These are phyloP conservation scores for Patella ulyssiponensis DNA, from an alignment of 2,888 invertebrate species.

Conservation along the genomic window DNA sequence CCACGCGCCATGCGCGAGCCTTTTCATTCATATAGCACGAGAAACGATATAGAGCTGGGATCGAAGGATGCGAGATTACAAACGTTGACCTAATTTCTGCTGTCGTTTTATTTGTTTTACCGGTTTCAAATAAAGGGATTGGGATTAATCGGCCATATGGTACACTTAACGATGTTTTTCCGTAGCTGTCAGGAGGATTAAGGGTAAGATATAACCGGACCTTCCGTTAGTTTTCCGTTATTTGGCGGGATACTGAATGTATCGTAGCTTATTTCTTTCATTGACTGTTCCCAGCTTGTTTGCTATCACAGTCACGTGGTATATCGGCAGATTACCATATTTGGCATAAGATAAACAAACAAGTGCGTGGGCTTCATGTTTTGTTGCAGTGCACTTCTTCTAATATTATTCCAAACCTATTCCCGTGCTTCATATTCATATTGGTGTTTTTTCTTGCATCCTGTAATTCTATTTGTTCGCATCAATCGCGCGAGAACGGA, in stretches of 20 bases:
- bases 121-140: too few relatives aligned
- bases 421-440: too few relatives aligned
- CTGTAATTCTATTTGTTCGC: too few relatives aligned
- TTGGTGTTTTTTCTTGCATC: too few relatives aligned
- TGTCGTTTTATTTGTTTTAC: neutral
- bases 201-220: too few relatives aligned
- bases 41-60: neutral
- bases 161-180: too few relatives aligned
- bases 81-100: neutral
- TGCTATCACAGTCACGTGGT: slow-evolving; percentile 22
- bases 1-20: slow-evolving; percentile 13
- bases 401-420: slow-evolving; percentile 1
- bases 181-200: too few relatives aligned
- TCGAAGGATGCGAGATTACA: neutral
- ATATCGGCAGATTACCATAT: slow-evolving; percentile 26
- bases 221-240: too few relatives aligned
- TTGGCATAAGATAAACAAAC: slow-evolving; percentile 29
- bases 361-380: slow-evolving; percentile 18
- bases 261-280: slow-evolving; percentile 11
- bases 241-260: too few relatives aligned
- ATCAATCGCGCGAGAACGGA: neutral
- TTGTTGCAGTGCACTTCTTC: slow-evolving; percentile 14
- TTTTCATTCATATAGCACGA: slow-evolving; percentile 11
- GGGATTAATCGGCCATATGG: too few relatives aligned
- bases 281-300: slow-evolving; percentile 20